Base-by-base conservation (phyloP, 2,113 vertebrate genomes). In the Piaya cayana region DNA sequence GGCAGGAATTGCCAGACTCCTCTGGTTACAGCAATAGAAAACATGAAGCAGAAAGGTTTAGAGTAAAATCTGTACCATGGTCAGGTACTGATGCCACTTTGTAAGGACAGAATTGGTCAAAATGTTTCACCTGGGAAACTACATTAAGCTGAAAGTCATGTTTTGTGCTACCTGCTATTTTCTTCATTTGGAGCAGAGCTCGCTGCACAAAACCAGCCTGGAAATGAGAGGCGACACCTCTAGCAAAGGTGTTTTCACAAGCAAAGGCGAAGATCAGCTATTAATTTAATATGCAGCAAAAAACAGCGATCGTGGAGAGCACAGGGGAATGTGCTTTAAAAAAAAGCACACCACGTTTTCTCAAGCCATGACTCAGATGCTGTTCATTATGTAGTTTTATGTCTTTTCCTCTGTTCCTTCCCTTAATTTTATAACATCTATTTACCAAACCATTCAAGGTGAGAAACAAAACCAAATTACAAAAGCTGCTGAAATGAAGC, bases 371-470 rank as follows among this genome's bases (percentile, higher is more conserved):
- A 85, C 71, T 88, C 86, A 88, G 63, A 59, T 30, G 52, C 30
- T 68, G 56, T 75, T 75, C 79, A 53, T 68, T 92, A 68, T 55
- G 86, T 56, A 92, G 75, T 80, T 80, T 81, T 68, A 86, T 2
- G 2, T 25, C 45, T 86, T 92, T 90, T 90, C 75, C 85, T 94
- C 89, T 69, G 23, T 69, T 87, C 47, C 80, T 87, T 71, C 53
- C 69, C 39, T 77, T 26, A 88, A 92, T 90, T 92, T 96, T 86
- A 15, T 68, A 89, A 78, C 36, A 72, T 83, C 50, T 74, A 20
- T 50, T 64, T 84, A 60, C 77, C 72, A 94, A 88, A 94, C 56
- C 39, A 42, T 65, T 93, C 60, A 92, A 95, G 92, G 76, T 88
- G 82, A 95, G 43, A 67, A 91, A 84, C 43, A 45, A 64, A 30